These are phyloP conservation scores for Troides oblongomaculatus DNA, from an alignment of 2,888 invertebrate species.

Conservation along the genomic window DNA sequence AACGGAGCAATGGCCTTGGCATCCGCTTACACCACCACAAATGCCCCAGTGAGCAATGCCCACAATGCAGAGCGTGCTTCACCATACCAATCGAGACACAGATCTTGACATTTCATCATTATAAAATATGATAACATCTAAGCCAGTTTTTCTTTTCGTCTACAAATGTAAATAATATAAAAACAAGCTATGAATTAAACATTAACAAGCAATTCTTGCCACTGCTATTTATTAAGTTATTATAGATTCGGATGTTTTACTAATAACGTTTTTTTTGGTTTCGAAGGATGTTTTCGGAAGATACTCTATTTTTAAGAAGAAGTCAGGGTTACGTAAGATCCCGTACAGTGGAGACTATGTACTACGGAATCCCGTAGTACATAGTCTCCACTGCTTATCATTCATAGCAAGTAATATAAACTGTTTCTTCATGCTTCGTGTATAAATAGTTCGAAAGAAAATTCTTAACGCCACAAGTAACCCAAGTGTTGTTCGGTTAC, in stretches of 20 bases:
- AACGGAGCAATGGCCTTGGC: slow-evolving; percentile 15
- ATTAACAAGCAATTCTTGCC: too few relatives aligned
- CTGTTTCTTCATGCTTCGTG: slow-evolving; percentile 32
- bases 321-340: too few relatives aligned
- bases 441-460: slow-evolving; percentile 36
- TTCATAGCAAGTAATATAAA: slow-evolving; percentile 11
- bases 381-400: neutral
- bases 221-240: too few relatives aligned
- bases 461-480: neutral
- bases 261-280: too few relatives aligned
- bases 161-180: too few relatives aligned
- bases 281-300: too few relatives aligned
- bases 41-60: slow-evolving; percentile 16
- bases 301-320: too few relatives aligned
- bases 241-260: too few relatives aligned
- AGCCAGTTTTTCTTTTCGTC: neutral
- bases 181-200: too few relatives aligned
- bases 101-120: slow-evolving; percentile 1
- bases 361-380: too few relatives aligned
- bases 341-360: too few relatives aligned
- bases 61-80: slow-evolving; percentile 13
- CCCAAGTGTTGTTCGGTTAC: neutral
- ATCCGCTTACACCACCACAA: slow-evolving; percentile 11
- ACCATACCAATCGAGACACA: slow-evolving; percentile 15
- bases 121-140: neutral